Evolutionary conservation across 2,113 vertebrate genomes (phyloP), one percentile per base, ranked within the genome.

Genomic region (Ophthalmolycus amberensis): DNA sequence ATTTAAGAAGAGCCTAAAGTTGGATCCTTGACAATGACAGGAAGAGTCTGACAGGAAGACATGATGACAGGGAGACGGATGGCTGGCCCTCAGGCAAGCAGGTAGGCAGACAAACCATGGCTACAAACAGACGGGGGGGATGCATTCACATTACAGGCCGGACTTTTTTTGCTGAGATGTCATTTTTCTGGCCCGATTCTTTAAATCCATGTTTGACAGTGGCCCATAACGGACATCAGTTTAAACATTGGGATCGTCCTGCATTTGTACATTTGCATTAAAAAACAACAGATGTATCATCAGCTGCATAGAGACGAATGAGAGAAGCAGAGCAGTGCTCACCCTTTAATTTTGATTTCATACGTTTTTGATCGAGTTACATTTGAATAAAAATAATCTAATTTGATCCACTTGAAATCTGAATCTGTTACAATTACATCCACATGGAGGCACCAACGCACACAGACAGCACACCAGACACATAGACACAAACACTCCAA

Each of bases 21-120:
- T 56, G 79, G 65, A 75, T 52, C 72, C 70, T 58, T 78, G 59
- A 93, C 90, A 93, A 91, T 88, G 87, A 71, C 84, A 85, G 71
- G 22, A 85, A 85, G 79, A 52, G 44, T 75, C 78, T 77, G 73
- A 18, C 75, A 87, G 87, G 88, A 88, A 92, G 70, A 82, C 71
- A 65, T 37, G 52, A 65, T 37, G 71, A 83, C 74, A 78, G 70
- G 20, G 65, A 71, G 59, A 63, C n/a, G 8, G 74, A 79, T 44
- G 65, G 67, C 16, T 60, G 71, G 18, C 54, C 58, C 12, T 62
- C 25, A 56, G 46, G 63, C 46, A 68, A 38, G 60, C 44, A 78
- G 67, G 67, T 72, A 87, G 69, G 59, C 18, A 62, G 65, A 83
- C 56, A 60, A 46, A 71, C 18, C 64, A 69, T 37, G 32, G 34